Conservation (phyloP, 1,140 invertebrate genomes). For the Acyrthosiphon pisum region DNA sequence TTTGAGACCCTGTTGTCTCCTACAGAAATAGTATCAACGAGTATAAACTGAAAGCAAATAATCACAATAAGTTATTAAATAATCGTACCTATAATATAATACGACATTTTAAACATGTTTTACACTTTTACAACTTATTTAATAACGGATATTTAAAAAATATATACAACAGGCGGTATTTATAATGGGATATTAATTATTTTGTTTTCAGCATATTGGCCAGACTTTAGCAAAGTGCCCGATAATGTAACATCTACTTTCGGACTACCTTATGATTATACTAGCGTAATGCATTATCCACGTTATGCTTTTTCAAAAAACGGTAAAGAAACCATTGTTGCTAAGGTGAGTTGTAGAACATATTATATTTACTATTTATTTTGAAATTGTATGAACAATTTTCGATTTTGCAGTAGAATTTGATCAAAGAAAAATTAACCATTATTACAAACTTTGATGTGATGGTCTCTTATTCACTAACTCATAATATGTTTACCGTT, state of each 20-base stretch:
- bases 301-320: conserved; percentile 78
- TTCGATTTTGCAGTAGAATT: not conserved
- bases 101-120: not conserved
- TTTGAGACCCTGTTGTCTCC: not conserved
- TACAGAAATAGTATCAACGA: not conserved
- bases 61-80: not conserved
- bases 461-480: not conserved
- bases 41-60: not conserved
- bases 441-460: not conserved
- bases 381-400: not conserved
- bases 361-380: not conserved
- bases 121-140: not conserved
- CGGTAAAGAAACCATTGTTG: conserved; percentile 73
- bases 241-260: conserved; percentile 58
- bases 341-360: conserved; percentile 66
- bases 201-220: conserved; percentile 66
- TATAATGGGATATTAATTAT: not conserved
- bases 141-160: not conserved
- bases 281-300: conserved; percentile 86
- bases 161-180: not conserved
- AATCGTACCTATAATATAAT: not conserved
- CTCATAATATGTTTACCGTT: not conserved
- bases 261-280: conserved; percentile 72
- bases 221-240: conserved; percentile 75
- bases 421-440: not conserved